Conservation (phyloP, 2,797 vertebrate genomes). For the Acanthis flammea region DNA sequence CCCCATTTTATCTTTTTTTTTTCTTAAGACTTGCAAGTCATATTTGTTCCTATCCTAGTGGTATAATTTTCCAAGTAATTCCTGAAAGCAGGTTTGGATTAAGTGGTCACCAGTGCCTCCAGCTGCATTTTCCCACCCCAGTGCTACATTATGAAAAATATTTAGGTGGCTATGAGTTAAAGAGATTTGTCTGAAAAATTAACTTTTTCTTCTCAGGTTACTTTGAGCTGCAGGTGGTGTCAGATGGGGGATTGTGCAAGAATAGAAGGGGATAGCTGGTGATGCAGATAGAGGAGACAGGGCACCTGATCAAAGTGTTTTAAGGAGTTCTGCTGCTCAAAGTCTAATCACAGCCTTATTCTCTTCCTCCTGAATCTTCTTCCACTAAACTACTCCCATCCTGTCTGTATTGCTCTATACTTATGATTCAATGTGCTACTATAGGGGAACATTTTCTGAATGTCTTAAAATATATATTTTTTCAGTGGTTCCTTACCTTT, state of each 20-base stretch:
- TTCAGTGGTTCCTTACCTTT: not conserved
- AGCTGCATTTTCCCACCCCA: not conserved
- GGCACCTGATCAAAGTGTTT: not conserved
- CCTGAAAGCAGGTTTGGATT: not conserved
- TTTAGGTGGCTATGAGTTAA: not conserved
- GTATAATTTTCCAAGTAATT: not conserved
- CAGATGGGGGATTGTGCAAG: not conserved
- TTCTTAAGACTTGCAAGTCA: not conserved
- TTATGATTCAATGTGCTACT: not conserved
- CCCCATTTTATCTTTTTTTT: not conserved
- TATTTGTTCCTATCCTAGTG: conserved; percentile 1
- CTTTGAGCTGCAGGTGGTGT: not conserved
- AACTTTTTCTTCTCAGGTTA: not conserved
- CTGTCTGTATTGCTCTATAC: not conserved
- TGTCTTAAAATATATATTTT: not conserved
- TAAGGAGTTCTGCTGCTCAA: not conserved
- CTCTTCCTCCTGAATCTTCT: not conserved
- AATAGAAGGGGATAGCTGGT: not conserved
- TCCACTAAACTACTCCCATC: not conserved
- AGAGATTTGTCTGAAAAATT: not conserved
- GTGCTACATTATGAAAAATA: not conserved
- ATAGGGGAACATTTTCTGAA: not conserved
- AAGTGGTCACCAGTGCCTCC: not conserved
- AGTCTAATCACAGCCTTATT: not conserved
- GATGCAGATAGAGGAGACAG: not conserved